Evolutionary conservation across 2,797 vertebrate species (phyloP), one percentile per base, ranked within the genome.

Genomic region (Pygocentrus nattereri): DNA sequence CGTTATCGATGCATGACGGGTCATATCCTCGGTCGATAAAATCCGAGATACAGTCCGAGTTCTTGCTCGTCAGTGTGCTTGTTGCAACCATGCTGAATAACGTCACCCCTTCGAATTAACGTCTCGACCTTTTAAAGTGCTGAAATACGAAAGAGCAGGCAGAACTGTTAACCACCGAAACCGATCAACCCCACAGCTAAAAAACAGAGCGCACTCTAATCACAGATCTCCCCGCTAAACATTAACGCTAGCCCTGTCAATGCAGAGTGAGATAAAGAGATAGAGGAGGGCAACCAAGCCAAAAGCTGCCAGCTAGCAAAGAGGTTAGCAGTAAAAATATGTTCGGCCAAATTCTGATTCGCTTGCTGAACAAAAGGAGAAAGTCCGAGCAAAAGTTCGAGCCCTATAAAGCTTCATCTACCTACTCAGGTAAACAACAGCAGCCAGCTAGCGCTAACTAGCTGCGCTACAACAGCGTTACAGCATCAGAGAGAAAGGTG

Each of bases 61-160:
- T 93, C 87, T 94, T 95, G 85, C 85, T 86, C 71, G 91, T 95
- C 76, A 96, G 47, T 30, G 85, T 92, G 92, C 92, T 94, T 19
- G 94, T 92, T 34, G 94, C 93, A 72, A 93, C 94, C 92, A 91
- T 95, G 79, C 85, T 92, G 89, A 71, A 56, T 1, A 74, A 31
- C 12, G 59, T 15, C 2, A 7, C 8, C 30, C 54, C 23, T 50
- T 44, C 56, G 4, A 49, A 54, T 38, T 52, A 23, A 31, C n/a
- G 52, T 31, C 65, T 76, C 62, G 5, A 64, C 10, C 54, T 56
- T 85, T 79, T 54, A 83, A 85, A 83, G 84, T 82, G 80, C 84
- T 86, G 76, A 34, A 73, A 83, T 1, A 3, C 52, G 5, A 50
- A 84, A 56, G 23, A 5, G 18, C 10, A 38, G 52, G n/a, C 19